Evolutionary conservation across 1,140 invertebrate genomes (phyloP).

Genomic region (Hycleus cichorii): DNA sequence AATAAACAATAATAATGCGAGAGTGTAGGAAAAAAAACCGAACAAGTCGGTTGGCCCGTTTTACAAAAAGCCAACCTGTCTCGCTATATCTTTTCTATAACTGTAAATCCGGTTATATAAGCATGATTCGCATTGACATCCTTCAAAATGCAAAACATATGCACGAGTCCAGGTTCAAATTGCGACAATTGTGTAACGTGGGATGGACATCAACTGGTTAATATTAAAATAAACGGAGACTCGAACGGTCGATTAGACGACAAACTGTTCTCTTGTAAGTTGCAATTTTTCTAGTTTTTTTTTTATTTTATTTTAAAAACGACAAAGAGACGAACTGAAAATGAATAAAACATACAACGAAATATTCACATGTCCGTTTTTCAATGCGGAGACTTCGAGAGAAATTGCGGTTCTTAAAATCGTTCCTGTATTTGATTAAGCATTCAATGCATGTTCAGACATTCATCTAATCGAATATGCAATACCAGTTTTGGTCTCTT

Average conservation of each 20-base stretch:
- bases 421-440: slow-evolving; percentile 1
- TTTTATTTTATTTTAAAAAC: no score
- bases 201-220: not conserved
- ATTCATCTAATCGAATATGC: slow-evolving; percentile 16
- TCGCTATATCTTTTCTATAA: slow-evolving; percentile 1
- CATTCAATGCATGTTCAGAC: slow-evolving; percentile 8
- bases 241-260: no score
- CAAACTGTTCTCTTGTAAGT: no score
- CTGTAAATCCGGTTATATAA: slow-evolving; percentile 22
- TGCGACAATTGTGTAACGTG: slow-evolving; percentile 7
- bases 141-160: slow-evolving; percentile 15
- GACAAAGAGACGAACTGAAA: no score
- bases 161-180: slow-evolving; percentile 7
- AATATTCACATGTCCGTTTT: slow-evolving; percentile 11
- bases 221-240: no score
- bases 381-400: slow-evolving; percentile 7
- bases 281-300: no score
- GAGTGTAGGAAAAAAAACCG: no score
- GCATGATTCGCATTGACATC: slow-evolving; percentile 17
- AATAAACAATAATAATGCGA: no score
- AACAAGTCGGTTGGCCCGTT: no score
- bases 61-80: not conserved
- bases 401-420: slow-evolving; percentile 16
- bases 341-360: slow-evolving; percentile 13
- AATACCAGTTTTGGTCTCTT: slow-evolving; percentile 10